phyloP scores from a whole-genome alignment of 2,888 invertebrate genomes.

The Meghimatium bilineatum region DNA sequence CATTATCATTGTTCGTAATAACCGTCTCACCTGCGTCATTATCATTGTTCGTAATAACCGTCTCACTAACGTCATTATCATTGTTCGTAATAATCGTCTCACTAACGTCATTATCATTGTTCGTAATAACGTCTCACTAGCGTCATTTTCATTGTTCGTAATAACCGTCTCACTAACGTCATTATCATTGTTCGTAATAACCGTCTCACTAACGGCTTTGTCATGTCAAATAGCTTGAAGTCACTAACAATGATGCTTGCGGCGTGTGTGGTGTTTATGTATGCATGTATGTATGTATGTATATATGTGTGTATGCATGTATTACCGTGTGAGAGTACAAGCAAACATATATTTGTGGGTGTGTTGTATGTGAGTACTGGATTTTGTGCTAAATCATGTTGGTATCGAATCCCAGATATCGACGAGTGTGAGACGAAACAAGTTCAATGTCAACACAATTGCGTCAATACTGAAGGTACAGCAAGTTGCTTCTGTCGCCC shows the following conservation, averaged over 20 bases:
- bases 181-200: neutral
- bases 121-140: neutral
- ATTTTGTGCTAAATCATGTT: neutral
- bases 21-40: neutral
- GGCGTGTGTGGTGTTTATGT: too few species aligned
- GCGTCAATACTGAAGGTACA: slow-evolving; percentile 62
- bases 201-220: neutral
- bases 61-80: neutral
- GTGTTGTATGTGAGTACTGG: neutral
- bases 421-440: slow-evolving; percentile 58
- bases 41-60: neutral
- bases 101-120: neutral
- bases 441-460: slow-evolving; percentile 57
- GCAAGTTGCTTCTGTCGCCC: slow-evolving; percentile 60
- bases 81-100: neutral
- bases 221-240: neutral
- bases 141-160: neutral
- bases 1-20: neutral
- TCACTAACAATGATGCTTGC: too few species aligned
- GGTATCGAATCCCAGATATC: slow-evolving; percentile 52
- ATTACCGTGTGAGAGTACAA: neutral
- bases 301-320: neutral
- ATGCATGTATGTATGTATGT: neutral
- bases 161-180: too few species aligned
- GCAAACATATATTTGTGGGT: neutral